These are phyloP conservation scores for Temnothorax rugatulus DNA, from an alignment of 2,888 invertebrate genomes.

Conservation along the genomic window DNA sequence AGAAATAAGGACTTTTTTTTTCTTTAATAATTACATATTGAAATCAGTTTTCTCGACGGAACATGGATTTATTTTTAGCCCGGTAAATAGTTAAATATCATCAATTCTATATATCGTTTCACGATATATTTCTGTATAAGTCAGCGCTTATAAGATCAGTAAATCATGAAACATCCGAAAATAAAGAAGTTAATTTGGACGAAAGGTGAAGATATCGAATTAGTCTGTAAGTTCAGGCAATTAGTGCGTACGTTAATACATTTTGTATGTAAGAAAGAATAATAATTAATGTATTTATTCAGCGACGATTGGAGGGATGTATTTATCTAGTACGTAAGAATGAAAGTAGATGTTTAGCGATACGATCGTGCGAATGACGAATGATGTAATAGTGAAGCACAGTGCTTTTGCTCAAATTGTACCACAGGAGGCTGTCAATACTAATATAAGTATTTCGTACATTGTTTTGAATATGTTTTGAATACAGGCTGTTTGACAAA, in stretches of 20 bases:
- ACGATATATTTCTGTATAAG: constrained; percentile 14
- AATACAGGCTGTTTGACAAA: constrained; percentile 48
- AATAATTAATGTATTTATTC: constrained; percentile 27
- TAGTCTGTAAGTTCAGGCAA: constrained; percentile 1
- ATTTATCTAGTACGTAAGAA: constrained; percentile 34
- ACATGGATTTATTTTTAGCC: neutral
- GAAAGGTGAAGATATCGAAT: neutral
- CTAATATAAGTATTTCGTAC: constrained; percentile 66
- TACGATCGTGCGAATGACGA: constrained; percentile 6
- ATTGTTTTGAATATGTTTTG: constrained; percentile 50
- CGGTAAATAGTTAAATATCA: neutral
- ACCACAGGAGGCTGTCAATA: constrained; percentile 42
- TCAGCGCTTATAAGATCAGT: constrained; percentile 7
- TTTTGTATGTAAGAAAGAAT: constrained; percentile 17
- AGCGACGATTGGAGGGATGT: neutral
- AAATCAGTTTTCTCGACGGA: neutral
- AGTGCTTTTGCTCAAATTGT: constrained; percentile 54
- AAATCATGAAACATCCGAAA: neutral
- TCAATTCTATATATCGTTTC: neutral
- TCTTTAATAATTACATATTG: neutral
- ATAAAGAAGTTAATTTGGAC: constrained; percentile 10
- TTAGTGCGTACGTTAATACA: constrained; percentile 6
- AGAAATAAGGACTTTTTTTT: neutral
- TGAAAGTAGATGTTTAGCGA: constrained; percentile 40
- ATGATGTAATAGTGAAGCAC: constrained; percentile 48